A percentile compares a stretch with the other conserved stretches of the same genome.
phyloP scores from a whole-genome alignment of 1,140 invertebrate species.

The Diabrotica undecimpunctata region DNA sequence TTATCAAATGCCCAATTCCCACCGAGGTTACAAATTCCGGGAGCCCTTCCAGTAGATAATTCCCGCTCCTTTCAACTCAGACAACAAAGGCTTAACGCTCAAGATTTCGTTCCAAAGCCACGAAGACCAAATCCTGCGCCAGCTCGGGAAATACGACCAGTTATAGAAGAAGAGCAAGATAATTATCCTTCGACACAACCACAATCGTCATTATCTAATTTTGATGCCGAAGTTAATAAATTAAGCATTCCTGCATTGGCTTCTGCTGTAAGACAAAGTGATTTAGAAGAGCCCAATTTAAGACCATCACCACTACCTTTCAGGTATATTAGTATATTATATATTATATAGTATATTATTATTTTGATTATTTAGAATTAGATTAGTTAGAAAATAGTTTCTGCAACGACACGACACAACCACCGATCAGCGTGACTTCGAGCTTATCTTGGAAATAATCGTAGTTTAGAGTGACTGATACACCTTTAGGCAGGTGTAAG shows the following conservation, averaged over 20 bases:
- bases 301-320: slow-evolving; percentile 14
- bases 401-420: too few relatives aligned
- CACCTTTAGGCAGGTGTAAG: too few relatives aligned
- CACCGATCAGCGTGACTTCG: too few relatives aligned
- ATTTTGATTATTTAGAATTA: too few relatives aligned
- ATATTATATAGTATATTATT: too few relatives aligned
- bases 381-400: too few relatives aligned
- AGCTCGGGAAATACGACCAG: slow-evolving; percentile 35
- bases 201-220: slow-evolving; percentile 20
- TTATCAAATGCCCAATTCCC: slow-evolving; percentile 35
- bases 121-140: slow-evolving; percentile 25
- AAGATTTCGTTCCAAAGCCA: slow-evolving; percentile 18
- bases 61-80: slow-evolving; percentile 24
- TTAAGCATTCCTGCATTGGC: slow-evolving; percentile 31
- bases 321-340: not conserved
- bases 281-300: slow-evolving; percentile 25
- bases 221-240: slow-evolving; percentile 41
- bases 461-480: too few relatives aligned
- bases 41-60: slow-evolving; percentile 51
- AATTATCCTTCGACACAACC: slow-evolving; percentile 20
- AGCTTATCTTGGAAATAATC: too few relatives aligned
- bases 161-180: slow-evolving; percentile 40
- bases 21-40: slow-evolving; percentile 57
- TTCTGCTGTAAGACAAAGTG: slow-evolving; percentile 33
- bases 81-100: slow-evolving; percentile 18